phyloP scores from a whole-genome alignment of 2,113 vertebrate genomes.

The Oreochromis aureus region DNA sequence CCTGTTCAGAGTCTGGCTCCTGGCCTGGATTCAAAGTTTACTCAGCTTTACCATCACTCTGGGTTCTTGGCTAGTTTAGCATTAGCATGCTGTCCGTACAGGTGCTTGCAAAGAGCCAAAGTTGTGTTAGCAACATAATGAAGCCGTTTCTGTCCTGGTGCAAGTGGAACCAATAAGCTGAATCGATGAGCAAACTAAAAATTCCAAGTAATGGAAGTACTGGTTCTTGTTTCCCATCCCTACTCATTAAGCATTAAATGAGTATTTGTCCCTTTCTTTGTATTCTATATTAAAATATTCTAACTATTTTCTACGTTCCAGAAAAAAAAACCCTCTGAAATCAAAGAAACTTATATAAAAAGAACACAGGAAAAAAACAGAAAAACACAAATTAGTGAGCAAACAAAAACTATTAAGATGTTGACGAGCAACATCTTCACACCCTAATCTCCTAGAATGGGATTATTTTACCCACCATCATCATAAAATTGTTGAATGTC shows the following conservation, averaged over 20 bases:
- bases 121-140: not conserved
- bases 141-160: not conserved
- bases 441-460: not conserved
- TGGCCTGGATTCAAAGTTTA: not conserved
- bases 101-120: not conserved
- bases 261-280: not conserved
- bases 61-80: not conserved
- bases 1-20: not conserved
- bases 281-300: not conserved
- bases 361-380: accelerated
- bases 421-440: not conserved
- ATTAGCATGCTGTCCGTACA: not conserved
- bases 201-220: not conserved
- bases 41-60: not conserved
- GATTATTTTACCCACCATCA: not conserved
- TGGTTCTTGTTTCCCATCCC: not conserved
- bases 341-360: not conserved
- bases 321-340: not conserved
- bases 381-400: not conserved
- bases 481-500: not conserved
- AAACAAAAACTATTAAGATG: not conserved
- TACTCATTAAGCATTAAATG: not conserved
- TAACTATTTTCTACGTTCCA: not conserved
- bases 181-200: not conserved
- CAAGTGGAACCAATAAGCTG: not conserved